Base-by-base conservation (phyloP, 2,113 vertebrate species). In the Meles meles region DNA sequence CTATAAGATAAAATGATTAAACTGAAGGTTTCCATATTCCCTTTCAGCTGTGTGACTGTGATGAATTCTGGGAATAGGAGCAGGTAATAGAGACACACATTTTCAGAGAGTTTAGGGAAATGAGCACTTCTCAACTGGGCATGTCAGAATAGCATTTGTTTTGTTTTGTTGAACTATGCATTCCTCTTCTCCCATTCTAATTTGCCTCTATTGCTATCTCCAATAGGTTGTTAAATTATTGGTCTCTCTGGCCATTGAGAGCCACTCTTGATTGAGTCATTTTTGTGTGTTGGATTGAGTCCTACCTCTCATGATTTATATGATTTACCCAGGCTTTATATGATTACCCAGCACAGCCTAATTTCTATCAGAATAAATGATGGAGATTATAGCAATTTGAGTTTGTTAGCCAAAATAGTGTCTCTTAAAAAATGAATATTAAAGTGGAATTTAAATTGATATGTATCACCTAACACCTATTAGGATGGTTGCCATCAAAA, bases 1-100 rank as follows among this genome's bases (percentile, higher is more conserved):
- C n/a, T 86, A 71, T 90, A 88, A 84, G 88, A 80, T 83, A 47
- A 93, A 90, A 92, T 74, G 6, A 87, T 87, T 83, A 85, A 85
- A 55, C 17, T 61, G n/a, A 27, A 72, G 21, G 80, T 76, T 17
- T n/a, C 59, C 18, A 76, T 17, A 63, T 88, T 88, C 55, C 5
- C 17, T 80, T 81, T 94, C 27, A 88, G 37, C 14, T 87, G 83
- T 31, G 18, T 49, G 89, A 65, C 13, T 88, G 13, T 21, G 39
- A 92, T 39, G 13, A 82, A 59, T 97, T 85, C 11, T 57, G 34
- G 59, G 7, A 84, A 49, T 17, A 57, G 6, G 23, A 74, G 44
- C 74, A 34, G 20, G 14, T 74, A 90, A 61, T 47, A 84, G 61
- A 93, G 63, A 84, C 8, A 90, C 93, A 90, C 2, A 55, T 55